Evolutionary conservation across 1,140 invertebrate species (phyloP), one percentile per base, ranked within the genome.

Genomic region (Drosophila pseudoobscura): DNA sequence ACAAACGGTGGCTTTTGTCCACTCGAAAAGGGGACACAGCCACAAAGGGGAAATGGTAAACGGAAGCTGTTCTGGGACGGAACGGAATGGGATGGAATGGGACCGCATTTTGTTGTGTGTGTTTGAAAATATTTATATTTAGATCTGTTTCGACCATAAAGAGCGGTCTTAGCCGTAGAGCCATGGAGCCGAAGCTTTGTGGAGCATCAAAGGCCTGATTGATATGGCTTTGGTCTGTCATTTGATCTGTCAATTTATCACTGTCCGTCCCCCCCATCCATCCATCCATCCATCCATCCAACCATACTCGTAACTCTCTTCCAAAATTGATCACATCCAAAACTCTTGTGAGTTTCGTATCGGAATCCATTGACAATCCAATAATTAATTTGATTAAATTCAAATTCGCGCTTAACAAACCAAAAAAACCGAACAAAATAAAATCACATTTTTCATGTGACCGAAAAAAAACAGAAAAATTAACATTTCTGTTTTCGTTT

Each of bases 321-420:
- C 64, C 51, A 69, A 70, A 70, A 70, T 70, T 70, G 64, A 70
- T 70, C 66, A 68, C 73, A 73, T 57, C 68, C 59, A 59, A 76
- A 39, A 20, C 20, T 20, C 20, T 20, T 20, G 20, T 20, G 11
- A 39, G 35, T 13, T 39, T 39, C 35, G 35, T 68, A 73, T 69
- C 75, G 72, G 46, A 13, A 5, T 61, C 74, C 56, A 72, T 83
- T 80, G 78, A 82, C 78, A 82, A 76, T 80, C 78, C 35, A 39
- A 87, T 87, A 87, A 88, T 88, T 88, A 88, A 88, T 89, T 88
- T 88, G 78, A 88, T 88, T 83, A 89, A 79, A 89, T 88, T 88
- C 75, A 82, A 88, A 88, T 87, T 84, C 71, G 72, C 80, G 64
- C 70, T 75, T 74, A 78, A 50, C 61, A 41, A 76, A 59, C 49